Percentiles rank a stretch among this genome's conserved stretches.
Conservation (phyloP, 2,888 invertebrate genomes). For the Phyllotreta striolata region DNA sequence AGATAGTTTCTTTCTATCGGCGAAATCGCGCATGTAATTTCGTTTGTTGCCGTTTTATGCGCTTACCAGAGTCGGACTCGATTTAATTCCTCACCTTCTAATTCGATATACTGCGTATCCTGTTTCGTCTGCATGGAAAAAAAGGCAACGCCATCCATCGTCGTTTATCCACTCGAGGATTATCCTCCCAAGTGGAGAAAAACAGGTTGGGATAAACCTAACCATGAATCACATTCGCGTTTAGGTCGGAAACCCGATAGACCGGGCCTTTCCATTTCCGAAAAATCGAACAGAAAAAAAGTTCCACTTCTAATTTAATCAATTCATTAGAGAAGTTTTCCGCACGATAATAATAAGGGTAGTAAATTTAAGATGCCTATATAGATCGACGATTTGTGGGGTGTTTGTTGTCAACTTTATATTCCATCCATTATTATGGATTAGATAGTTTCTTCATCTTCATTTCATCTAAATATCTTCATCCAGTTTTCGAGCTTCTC, state of each 20-base stretch:
- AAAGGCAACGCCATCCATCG: constrained; percentile 23
- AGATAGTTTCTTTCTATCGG: constrained; percentile 36
- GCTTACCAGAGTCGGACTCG: background rate
- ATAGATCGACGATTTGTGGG: too few relatives aligned
- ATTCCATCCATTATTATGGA: too few relatives aligned
- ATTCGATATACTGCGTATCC: constrained; percentile 2
- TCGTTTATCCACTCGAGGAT: constrained; percentile 35
- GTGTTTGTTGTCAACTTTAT: too few relatives aligned
- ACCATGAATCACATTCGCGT: constrained; percentile 41
- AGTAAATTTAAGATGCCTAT: too few relatives aligned
- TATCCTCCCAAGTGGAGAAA: constrained; percentile 34
- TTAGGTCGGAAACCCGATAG: constrained; percentile 39
- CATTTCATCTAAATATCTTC: too few relatives aligned
- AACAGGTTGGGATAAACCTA: constrained; percentile 42
- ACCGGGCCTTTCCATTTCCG: constrained; percentile 23
- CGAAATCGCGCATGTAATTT: constrained; percentile 40
- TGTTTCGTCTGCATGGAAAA: constrained; percentile 10
- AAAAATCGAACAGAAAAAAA: background rate
- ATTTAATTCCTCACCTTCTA: background rate
- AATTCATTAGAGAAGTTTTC: background rate
- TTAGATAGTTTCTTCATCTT: too few relatives aligned
- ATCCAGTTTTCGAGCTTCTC: too few relatives aligned
- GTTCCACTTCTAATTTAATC: constrained; percentile 6
- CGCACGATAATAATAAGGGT: too few relatives aligned
- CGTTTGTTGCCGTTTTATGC: constrained; percentile 22